phyloP scores from a whole-genome alignment of 2,113 vertebrate species.

The Xiphorhynchus elegans region DNA sequence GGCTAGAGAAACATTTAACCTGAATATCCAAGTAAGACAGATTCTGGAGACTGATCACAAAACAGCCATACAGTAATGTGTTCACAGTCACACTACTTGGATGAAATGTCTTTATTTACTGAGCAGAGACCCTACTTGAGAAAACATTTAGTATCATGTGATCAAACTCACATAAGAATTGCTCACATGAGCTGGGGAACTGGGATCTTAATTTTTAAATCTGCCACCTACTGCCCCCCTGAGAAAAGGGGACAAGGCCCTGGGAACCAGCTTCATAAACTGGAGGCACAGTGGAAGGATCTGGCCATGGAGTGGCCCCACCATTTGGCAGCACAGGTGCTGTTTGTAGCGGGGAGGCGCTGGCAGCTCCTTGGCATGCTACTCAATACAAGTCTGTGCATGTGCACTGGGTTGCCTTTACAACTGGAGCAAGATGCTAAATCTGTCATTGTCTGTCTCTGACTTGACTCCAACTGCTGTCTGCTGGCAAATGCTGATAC shows the following conservation, averaged over 20 bases:
- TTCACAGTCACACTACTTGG: neutral
- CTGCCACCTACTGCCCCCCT: accelerated
- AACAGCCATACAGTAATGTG: neutral
- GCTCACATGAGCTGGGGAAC: neutral
- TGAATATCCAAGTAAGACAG: neutral
- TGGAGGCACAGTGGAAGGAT: neutral
- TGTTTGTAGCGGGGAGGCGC: neutral
- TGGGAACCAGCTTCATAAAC: neutral
- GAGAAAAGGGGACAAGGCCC: neutral
- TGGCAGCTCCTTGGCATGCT: conserved; percentile 28
- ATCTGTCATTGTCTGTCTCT: conserved; percentile 76
- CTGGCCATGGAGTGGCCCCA: neutral
- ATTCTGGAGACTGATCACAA: neutral
- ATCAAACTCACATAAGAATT: neutral
- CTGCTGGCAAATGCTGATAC: conserved; percentile 72
- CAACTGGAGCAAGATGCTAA: conserved; percentile 60
- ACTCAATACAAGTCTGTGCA: conserved; percentile 39
- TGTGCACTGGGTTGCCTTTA: conserved; percentile 41
- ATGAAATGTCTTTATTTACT: neutral
- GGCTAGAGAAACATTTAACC: neutral
- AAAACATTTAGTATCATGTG: neutral
- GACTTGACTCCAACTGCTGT: conserved; percentile 59
- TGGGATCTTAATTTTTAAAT: neutral
- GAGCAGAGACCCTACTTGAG: neutral
- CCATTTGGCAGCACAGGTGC: conserved; percentile 75